Percentiles rank a stretch among this genome's conserved stretches.
Conservation (phyloP, 2,888 invertebrate species). For the Pantelozetes paolii region DNA sequence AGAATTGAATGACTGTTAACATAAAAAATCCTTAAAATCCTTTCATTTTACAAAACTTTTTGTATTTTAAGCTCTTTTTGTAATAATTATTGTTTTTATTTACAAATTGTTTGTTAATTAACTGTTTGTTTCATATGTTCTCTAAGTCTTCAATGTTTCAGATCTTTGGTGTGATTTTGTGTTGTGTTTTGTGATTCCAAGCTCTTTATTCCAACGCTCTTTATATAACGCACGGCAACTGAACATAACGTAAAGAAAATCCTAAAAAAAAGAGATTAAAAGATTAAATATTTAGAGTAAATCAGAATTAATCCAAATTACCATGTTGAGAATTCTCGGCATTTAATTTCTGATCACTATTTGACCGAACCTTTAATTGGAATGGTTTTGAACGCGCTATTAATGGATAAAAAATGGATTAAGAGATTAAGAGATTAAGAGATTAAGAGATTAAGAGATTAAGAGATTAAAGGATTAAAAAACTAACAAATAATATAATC, state of each 20-base stretch:
- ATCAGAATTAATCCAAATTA: constrained; percentile 35
- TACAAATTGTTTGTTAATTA: constrained; percentile 30
- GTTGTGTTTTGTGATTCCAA: background rate
- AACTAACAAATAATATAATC: constrained; percentile 44
- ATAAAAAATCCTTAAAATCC: background rate
- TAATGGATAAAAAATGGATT: too few species aligned
- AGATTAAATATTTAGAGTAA: background rate
- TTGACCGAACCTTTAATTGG: constrained; percentile 47
- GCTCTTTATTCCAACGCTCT: background rate
- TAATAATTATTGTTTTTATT: background rate
- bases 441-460: too few species aligned
- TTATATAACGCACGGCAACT: constrained; percentile 49
- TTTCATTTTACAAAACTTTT: background rate
- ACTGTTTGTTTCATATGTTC: background rate
- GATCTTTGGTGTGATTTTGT: constrained; percentile 11
- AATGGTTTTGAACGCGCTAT: constrained; percentile 48
- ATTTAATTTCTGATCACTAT: constrained; percentile 47
- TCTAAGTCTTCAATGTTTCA: constrained; percentile 10
- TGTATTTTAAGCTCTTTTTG: constrained; percentile 12
- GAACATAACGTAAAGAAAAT: constrained; percentile 48
- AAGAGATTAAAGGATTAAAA: too few species aligned
- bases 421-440: too few species aligned
- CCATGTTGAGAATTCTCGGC: constrained; percentile 47
- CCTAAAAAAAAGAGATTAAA: constrained; percentile 22
- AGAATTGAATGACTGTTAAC: constrained; percentile 24